A percentile compares a stretch with the other conserved stretches of the same genome.
phyloP scores from a whole-genome alignment of 2,797 vertebrate genomes.

The Cyclura pinguis region DNA sequence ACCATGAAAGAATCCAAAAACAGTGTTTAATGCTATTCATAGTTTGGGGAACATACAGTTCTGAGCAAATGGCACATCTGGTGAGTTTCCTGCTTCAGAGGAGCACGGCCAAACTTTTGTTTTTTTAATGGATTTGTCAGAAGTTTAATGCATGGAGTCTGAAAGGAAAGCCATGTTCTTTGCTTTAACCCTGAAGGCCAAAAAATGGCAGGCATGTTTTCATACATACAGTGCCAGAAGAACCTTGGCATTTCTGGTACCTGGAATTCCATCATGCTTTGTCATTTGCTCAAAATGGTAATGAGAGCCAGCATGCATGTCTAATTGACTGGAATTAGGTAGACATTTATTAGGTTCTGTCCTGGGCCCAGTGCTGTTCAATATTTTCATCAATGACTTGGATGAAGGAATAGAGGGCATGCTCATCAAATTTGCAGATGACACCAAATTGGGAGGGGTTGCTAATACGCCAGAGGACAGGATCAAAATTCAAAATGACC shows the following conservation, averaged over 20 bases:
- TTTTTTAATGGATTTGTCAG: background rate
- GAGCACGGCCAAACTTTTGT: background rate
- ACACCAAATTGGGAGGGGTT: too few species aligned
- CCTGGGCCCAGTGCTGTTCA: too few species aligned
- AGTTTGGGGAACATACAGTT: background rate
- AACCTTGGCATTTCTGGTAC: background rate
- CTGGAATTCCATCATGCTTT: background rate
- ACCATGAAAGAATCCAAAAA: background rate
- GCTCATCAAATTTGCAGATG: too few species aligned
- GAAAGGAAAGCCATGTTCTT: background rate
- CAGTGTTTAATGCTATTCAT: background rate
- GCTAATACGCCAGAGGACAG: too few species aligned
- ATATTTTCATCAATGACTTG: too few species aligned
- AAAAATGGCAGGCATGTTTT: background rate
- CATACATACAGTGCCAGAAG: background rate
- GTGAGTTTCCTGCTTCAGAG: conserved; percentile 26
- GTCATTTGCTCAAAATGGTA: background rate
- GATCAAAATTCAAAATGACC: too few species aligned
- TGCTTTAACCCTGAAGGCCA: conserved; percentile 31
- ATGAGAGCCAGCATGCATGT: background rate
- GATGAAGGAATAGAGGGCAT: too few species aligned
- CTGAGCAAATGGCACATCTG: background rate
- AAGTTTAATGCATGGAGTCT: rapidly evolving
- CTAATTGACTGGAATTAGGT: background rate
- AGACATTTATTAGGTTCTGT: background rate